Evolutionary conservation across 2,113 vertebrate species (phyloP), one percentile per base, ranked within the genome.

Genomic region (Eudyptes chrysolophus): DNA sequence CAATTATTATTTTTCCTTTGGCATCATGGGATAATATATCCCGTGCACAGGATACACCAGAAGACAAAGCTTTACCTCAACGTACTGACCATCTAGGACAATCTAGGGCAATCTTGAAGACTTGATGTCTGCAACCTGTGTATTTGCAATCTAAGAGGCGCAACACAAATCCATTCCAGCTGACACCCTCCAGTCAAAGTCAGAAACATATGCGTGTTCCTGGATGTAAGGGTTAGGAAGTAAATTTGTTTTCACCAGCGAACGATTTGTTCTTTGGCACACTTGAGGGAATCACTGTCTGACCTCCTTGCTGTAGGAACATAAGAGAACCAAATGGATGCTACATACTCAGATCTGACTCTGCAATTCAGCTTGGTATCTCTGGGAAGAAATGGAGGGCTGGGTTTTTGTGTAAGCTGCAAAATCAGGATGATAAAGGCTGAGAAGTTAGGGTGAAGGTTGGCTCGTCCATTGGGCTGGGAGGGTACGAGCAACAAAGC

Each of bases 401-500:
- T 70, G 27, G 25, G 22, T 3, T 16, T 40, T 85, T 54, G 25
- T 70, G 49, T 38, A 14, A 82, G 49, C 61, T 69, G 65, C 1
- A 0, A 52, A 32, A 22, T 0, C 27, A 27, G 49, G 40, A 12
- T 10, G 44, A 22, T 16, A 25, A 70, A 30, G 49, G 19, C 14
- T 70, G 54, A 51, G 54, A 26, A 65, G 40, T 42, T 27, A 27
- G 30, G 34, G 36, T 48, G 69, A 61, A 66, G 48, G 4, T 51
- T 25, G 42, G 24, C 68, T 87, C 1, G 1, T 51, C 78, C 22
- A 0, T 3, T 7, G 49, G 61, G n/a, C 13, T 36, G 57, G 38
- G 62, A 36, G 54, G 9, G 3, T 13, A 3, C 0, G 4, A 84
- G 24, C 8, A 24, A 32, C 13, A 4, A 6, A 6, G 27, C 34